Evolutionary conservation across 2,797 vertebrate species (phyloP).

Genomic region (Myotis planiceps): DNA sequence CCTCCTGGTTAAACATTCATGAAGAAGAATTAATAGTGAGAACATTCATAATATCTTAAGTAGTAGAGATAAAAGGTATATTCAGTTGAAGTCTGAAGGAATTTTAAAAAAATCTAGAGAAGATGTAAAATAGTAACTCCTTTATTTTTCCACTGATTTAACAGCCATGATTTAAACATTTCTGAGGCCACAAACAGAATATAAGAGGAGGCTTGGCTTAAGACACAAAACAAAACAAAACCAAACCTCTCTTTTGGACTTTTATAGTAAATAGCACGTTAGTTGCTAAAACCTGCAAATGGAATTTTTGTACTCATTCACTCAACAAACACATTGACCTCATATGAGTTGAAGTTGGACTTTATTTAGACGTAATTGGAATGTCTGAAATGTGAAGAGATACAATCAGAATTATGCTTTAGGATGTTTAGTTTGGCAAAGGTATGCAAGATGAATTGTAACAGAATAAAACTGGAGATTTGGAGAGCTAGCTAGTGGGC

Average conservation of each 20-base stretch:
- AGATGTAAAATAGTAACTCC: neutral
- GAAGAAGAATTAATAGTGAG: neutral
- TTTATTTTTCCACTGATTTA: neutral
- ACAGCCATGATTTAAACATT: slow-evolving; percentile 12
- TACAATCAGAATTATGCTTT: slow-evolving; percentile 49
- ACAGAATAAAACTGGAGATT: neutral
- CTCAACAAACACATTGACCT: slow-evolving; percentile 21
- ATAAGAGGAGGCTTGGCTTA: neutral
- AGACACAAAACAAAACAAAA: neutral
- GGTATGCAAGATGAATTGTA: slow-evolving; percentile 10
- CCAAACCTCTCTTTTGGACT: neutral
- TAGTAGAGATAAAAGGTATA: neutral
- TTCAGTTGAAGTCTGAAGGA: neutral
- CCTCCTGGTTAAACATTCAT: neutral
- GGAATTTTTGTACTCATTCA: neutral
- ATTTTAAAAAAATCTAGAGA: neutral
- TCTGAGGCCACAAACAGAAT: neutral
- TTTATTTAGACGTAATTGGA: slow-evolving; percentile 55
- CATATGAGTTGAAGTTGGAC: neutral
- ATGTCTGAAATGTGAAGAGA: slow-evolving; percentile 58
- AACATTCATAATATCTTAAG: neutral
- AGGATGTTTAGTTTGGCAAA: slow-evolving; percentile 58
- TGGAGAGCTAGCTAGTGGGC: neutral
- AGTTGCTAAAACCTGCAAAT: neutral
- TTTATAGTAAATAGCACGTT: slow-evolving; percentile 15